Base-by-base conservation (phyloP, 92 coral and sea anemone species). In the Micromussa lordhowensis region DNA sequence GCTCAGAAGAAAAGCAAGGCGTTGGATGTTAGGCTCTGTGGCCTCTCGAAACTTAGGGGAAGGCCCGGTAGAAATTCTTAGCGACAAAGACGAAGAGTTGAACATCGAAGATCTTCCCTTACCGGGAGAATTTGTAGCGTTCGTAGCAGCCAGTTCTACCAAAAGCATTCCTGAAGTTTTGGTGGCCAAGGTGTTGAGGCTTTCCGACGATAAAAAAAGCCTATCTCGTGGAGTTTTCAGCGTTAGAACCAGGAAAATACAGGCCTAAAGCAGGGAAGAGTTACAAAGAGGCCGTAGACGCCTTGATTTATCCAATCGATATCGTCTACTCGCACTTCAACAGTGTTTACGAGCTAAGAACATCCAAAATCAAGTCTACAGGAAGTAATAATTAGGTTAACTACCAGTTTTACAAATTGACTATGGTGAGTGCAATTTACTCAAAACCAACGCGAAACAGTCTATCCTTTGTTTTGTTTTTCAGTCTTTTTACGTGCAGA, bases 301-400 rank as follows among this genome's bases (percentile, higher is more conserved):
- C n/a, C n/a, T n/a, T n/a, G n/a, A n/a, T n/a, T n/a, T n/a, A n/a
- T n/a, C n/a, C n/a, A n/a, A n/a, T n/a, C n/a, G n/a, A n/a, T n/a
- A n/a, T n/a, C n/a, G n/a, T n/a, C n/a, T n/a, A n/a, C n/a, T n/a
- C n/a, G n/a, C 31, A 73, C 54, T 31, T 81, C 1, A 68, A 55
- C 54, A 71, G 88, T 26, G 5, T 84, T 3, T 84, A 84, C 11
- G 71, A 84, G 69, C 54, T 84, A 3, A 36, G 81, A 32, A 73
- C 88, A 5, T 71, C 78, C 5, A 84, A 73, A 77, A 22, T 57
- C 86, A 82, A 38, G 61, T 82, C 10, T 48, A 48, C 10, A 48
- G 10, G 10, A 10, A 48, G 10, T 4, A 48, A 48, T 4, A 48
- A 4, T 4, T 4, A 4, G 10, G 5, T 48, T 48, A 48, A 10